Evolutionary conservation across 2,113 vertebrate species (phyloP).

Genomic region (Daubentonia madagascariensis): DNA sequence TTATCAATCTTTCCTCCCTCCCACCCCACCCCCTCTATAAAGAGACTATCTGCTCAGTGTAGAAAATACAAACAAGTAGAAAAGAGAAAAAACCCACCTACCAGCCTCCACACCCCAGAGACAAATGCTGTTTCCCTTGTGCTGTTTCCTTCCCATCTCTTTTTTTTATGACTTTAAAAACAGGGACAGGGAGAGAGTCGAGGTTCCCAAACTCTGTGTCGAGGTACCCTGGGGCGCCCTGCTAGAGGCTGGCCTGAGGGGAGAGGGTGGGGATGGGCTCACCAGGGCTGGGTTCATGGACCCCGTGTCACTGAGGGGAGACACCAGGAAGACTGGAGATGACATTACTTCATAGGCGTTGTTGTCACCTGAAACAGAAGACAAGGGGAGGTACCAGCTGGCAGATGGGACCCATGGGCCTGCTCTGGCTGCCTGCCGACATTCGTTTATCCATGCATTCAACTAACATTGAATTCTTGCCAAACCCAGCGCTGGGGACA

Average conservation of each 20-base stretch:
- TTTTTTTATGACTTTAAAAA: neutral
- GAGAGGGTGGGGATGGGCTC: neutral
- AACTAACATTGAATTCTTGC: neutral
- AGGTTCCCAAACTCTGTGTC: neutral
- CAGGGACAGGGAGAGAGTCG: neutral
- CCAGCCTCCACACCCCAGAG: neutral
- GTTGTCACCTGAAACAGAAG: constrained; percentile 22
- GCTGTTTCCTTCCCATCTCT: neutral
- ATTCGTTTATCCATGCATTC: neutral
- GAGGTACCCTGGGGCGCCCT: neutral
- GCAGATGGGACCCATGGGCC: neutral
- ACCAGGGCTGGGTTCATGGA: neutral
- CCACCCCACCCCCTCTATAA: neutral
- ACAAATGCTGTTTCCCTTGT: neutral
- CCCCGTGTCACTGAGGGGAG: neutral
- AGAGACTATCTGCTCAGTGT: neutral
- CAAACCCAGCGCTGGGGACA: neutral
- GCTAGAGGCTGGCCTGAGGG: neutral
- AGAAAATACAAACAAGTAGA: neutral
- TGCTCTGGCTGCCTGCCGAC: neutral
- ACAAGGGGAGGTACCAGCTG: neutral
- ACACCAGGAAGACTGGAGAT: neutral
- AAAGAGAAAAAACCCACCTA: neutral
- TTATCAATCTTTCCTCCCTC: too few relatives aligned
- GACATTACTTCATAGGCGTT: constrained; percentile 61